Evolutionary conservation across 2,888 invertebrate genomes (phyloP), one percentile per base, ranked within the genome.

Genomic region (Cloeon dipterum): DNA sequence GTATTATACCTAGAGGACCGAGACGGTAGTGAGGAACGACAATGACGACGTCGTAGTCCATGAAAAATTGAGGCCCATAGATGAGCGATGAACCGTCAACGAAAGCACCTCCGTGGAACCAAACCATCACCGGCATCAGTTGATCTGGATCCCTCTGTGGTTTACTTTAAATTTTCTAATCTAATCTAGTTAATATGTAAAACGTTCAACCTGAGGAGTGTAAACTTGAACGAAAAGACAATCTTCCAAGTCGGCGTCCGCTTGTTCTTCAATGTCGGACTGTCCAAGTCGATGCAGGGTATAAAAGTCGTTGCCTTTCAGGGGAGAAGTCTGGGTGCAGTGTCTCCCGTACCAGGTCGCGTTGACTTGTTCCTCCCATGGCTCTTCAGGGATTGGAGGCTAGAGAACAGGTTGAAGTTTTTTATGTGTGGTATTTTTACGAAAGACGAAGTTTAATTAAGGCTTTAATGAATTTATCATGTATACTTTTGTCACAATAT

Each of bases 1-100:
- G n/a, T n/a, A n/a, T n/a, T n/a, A n/a, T 26, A 39, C 39, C 39
- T 13, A 36, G n/a, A 3, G 36, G 36, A 4, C 39, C 39, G 11
- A 39, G 20, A 19, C 39, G 20, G 26, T 33, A 39, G 11, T 39
- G 32, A 3, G 34, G 32, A 2, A 34, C 34, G 3, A 39, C 39
- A 10, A 39, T 20, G 11, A 39, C 13, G 8, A 39, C 33, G 17
- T 34, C 38, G 5, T 38, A 34, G n/a, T 38, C 38, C 3, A 38
- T 33, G 4, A 38, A 25, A 23, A 19, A 34, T 13, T 34, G 7
- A 18, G 38, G 38, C 16, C 17, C 16, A 13, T 33, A 33, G 11
- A 17, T 8, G 13, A 18, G n/a, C 4, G 34, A 33, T 2, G 18
- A 21, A 13, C 38, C 38, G 34, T 33, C 19, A 4, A 33, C 4